Conservation (phyloP, 2,113 vertebrate species). For the Lathamus discolor region DNA sequence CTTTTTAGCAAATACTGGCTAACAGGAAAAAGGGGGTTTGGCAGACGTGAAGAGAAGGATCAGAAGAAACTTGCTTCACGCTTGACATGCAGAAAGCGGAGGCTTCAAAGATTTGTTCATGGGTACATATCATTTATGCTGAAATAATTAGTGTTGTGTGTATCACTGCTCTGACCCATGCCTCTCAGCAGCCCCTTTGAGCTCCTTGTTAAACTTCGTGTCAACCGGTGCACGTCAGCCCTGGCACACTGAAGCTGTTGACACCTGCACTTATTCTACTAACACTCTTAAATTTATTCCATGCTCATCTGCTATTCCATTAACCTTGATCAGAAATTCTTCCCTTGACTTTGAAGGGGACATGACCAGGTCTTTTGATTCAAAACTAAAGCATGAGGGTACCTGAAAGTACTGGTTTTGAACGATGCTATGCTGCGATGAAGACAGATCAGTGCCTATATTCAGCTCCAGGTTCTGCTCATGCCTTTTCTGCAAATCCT, state of each 20-base stretch:
- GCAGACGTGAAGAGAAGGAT: not conserved
- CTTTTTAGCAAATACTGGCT: not conserved
- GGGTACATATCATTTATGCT: not conserved
- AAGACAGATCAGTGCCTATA: not conserved
- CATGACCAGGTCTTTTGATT: not conserved
- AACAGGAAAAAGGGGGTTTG: not conserved
- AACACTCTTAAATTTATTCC: not conserved
- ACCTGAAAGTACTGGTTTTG: not conserved
- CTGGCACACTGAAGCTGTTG: fast-evolving
- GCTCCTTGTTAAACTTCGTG: not conserved
- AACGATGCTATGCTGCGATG: not conserved
- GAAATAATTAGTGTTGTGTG: not conserved
- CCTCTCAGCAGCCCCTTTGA: not conserved
- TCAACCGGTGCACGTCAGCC: not conserved
- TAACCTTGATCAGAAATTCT: not conserved
- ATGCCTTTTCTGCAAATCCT: not conserved
- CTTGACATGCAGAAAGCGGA: not conserved
- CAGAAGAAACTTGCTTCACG: not conserved
- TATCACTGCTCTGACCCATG: not conserved
- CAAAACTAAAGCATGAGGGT: not conserved
- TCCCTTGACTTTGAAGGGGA: not conserved
- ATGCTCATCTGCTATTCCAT: not conserved
- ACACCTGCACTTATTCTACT: not conserved
- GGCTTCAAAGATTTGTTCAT: not conserved
- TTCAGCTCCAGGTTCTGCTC: not conserved